These are phyloP conservation scores for Druceiella hillmani DNA, from an alignment of 2,888 invertebrate genomes.

Conservation along the genomic window DNA sequence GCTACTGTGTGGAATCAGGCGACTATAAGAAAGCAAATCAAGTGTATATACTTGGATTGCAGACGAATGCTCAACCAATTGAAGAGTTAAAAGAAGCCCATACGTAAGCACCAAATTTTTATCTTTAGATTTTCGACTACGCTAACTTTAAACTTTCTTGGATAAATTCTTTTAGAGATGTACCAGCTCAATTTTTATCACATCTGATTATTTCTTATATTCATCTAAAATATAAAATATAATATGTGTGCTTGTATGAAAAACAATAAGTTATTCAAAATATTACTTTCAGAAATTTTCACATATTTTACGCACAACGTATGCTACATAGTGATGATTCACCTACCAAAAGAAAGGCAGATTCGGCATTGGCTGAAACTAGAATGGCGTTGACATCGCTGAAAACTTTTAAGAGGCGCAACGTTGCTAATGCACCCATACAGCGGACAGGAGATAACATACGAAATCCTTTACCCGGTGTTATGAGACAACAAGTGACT, in stretches of 20 bases:
- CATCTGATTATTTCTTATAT: too few species aligned
- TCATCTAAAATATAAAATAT: neutral
- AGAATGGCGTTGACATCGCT: conserved; percentile 73
- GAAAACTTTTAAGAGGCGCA: conserved; percentile 58
- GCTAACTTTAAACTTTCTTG: neutral
- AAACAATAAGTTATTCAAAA: too few species aligned
- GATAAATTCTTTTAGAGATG: conserved; percentile 15
- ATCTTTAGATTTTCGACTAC: neutral
- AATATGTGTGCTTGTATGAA: too few species aligned
- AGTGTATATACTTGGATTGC: conserved; percentile 72
- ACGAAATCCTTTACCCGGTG: conserved; percentile 47
- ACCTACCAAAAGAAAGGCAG: conserved; percentile 52
- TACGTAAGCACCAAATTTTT: conserved; percentile 45
- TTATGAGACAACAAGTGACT: conserved; percentile 44
- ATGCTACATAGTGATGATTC: conserved; percentile 58
- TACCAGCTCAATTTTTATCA: neutral
- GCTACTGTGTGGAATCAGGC: conserved; percentile 74
- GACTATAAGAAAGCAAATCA: conserved; percentile 80
- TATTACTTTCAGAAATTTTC: conserved; percentile 66
- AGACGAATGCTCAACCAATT: conserved; percentile 71
- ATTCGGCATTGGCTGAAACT: conserved; percentile 60
- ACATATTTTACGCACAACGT: conserved; percentile 62
- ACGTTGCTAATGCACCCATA: conserved; percentile 44
- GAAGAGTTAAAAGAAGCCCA: conserved; percentile 72
- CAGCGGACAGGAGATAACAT: conserved; percentile 53